Evolutionary conservation across 2,888 invertebrate genomes (phyloP), one percentile per base, ranked within the genome.

Genomic region (Tortrix viridana): DNA sequence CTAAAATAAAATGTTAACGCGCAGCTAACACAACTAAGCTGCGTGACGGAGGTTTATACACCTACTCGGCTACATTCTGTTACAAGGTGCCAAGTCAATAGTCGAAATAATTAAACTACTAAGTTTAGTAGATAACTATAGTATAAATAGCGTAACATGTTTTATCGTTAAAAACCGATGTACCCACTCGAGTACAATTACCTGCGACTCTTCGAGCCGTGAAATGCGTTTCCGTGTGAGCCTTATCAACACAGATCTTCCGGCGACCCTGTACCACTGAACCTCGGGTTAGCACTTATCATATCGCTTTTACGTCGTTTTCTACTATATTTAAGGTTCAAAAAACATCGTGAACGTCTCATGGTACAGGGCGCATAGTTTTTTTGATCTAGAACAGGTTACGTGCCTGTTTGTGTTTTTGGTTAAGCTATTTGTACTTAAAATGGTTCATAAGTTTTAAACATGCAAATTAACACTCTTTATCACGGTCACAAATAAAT

Each of bases 191-290:
- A 50, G 66, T 68, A 74, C 72, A 78, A 79, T 80, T 75, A 76
- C 72, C 65, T 60, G 67, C 52, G 67, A 71, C 62, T 71, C 68
- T 71, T 73, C 68, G 63, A 74, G 71, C 73, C 77, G 74, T 77
- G 72, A 77, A 82, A 82, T 79, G 74, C 71, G 75, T 78, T 80
- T 77, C 75, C 75, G 74, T 71, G 69, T 69, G 71, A 74, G 70
- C 50, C 70, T 76, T 80, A 81, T 81, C 80, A 72, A 68, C 63
- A 56, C 62, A 67, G 65, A 74, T 78, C 76, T 78, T 74, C 71
- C 71, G 67, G 67, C 66, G 66, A 68, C 72, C 71, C 71, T 44
- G 60, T 58, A 60, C 58, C 52, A 60, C 63, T 50, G 20, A 41
- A 61, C 52, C 52, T 58, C 12, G 32, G n/a, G 43, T 46, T 66